These are phyloP conservation scores for Perizoma affinitatum DNA, from an alignment of 2,888 invertebrate genomes.

Conservation along the genomic window DNA sequence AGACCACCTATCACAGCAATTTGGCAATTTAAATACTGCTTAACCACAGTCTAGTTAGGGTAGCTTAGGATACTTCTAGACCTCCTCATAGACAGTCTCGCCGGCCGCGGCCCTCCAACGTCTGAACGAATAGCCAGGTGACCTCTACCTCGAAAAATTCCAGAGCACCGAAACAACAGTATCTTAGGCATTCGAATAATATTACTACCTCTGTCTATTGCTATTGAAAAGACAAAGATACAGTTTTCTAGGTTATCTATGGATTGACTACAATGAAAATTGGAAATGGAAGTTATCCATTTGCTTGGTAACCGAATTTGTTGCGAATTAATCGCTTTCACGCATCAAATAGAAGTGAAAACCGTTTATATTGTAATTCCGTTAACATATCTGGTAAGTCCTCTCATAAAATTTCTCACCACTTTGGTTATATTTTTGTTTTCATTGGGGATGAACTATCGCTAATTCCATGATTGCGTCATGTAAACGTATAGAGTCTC, in stretches of 20 bases:
- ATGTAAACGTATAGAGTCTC: conserved; percentile 67
- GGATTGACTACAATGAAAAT: conserved; percentile 47
- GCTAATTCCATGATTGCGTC: conserved; percentile 79
- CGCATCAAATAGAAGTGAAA: conserved; percentile 30
- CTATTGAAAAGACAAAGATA: too few species aligned
- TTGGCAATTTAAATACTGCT: too few species aligned
- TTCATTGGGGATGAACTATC: conserved; percentile 70
- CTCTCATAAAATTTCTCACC: conserved; percentile 44
- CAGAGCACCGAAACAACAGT: too few species aligned
- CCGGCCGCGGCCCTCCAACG: too few species aligned
- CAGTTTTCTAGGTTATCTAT: conserved; percentile 33
- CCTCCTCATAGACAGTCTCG: too few species aligned
- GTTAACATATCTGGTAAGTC: conserved; percentile 51
- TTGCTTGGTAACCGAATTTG: conserved; percentile 62
- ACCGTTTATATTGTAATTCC: conserved; percentile 24
- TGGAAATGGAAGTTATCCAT: conserved; percentile 73
- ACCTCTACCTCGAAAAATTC: too few species aligned
- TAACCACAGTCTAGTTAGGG: too few species aligned
- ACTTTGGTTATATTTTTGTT: conserved; percentile 77
- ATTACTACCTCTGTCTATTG: too few species aligned
- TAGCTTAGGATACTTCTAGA: too few species aligned
- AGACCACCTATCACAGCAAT: too few species aligned
- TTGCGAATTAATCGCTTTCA: conserved; percentile 37
- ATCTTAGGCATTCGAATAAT: too few species aligned
- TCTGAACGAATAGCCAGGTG: too few species aligned